Evolutionary conservation across 1,140 invertebrate species (phyloP).

Genomic region (Philopotamus ludificatus): DNA sequence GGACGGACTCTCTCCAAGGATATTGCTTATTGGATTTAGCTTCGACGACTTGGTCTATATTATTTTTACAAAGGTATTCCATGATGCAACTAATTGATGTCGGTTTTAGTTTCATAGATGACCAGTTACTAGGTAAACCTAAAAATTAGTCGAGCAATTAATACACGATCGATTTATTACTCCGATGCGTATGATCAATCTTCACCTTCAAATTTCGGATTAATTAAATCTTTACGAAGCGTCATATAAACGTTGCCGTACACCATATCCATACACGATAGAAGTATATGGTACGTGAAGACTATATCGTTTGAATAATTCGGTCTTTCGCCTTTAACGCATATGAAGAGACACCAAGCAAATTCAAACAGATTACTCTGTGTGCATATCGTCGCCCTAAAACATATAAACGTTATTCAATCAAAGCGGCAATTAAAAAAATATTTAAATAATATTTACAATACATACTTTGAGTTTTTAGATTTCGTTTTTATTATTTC

Average conservation of each 20-base stretch:
- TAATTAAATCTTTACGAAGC: slow-evolving; percentile 81
- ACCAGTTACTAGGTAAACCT: slow-evolving; percentile 75
- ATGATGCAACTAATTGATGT: slow-evolving; percentile 79
- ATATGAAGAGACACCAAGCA: slow-evolving; percentile 89
- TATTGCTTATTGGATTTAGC: slow-evolving; percentile 90
- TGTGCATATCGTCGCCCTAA: slow-evolving; percentile 68
- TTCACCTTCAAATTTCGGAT: slow-evolving; percentile 78
- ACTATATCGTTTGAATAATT: slow-evolving; percentile 89
- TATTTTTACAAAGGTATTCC: slow-evolving; percentile 76
- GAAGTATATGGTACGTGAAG: slow-evolving; percentile 88
- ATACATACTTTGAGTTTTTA: slow-evolving; percentile 48
- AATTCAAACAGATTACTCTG: slow-evolving; percentile 86
- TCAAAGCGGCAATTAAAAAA: neutral
- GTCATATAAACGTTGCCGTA: slow-evolving; percentile 82
- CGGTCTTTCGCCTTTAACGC: slow-evolving; percentile 83
- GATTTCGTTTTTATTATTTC: slow-evolving; percentile 69
- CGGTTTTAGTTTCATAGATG: slow-evolving; percentile 65
- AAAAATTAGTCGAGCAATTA: slow-evolving; percentile 28
- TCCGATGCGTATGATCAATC: slow-evolving; percentile 6
- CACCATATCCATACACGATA: slow-evolving; percentile 88
- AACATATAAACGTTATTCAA: slow-evolving; percentile 38
- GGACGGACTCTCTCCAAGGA: slow-evolving; percentile 77
- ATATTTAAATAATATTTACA: neutral
- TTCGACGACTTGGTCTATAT: slow-evolving; percentile 79
- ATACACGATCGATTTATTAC: neutral